These are phyloP conservation scores for Penaeus chinensis DNA, from an alignment of 1,140 invertebrate species.

Conservation along the genomic window DNA sequence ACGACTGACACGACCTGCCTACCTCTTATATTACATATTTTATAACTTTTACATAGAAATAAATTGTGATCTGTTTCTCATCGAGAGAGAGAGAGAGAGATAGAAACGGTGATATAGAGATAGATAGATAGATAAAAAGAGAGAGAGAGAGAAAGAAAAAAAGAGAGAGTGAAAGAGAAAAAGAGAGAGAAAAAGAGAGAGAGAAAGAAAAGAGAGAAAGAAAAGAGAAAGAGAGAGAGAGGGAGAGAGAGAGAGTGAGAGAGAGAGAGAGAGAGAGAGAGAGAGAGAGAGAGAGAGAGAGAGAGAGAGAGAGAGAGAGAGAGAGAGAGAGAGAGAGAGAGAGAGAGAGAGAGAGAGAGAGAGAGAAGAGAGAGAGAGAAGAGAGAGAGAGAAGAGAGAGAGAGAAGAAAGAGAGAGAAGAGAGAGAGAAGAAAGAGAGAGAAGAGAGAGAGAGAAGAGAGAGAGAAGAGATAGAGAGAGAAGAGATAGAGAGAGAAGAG, in stretches of 20 bases:
- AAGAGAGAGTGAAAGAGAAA: constrained; percentile 30
- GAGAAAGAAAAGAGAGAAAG: constrained; percentile 26
- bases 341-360: constrained; percentile 45
- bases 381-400: constrained; percentile 9
- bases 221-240: constrained; percentile 1
- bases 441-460: not conserved
- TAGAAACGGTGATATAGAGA: not conserved
- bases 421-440: not conserved
- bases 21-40: too few relatives aligned
- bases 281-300: constrained; percentile 36
- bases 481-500: too few relatives aligned
- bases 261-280: constrained; percentile 33
- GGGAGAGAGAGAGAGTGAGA: not conserved
- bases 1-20: not conserved
- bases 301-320: constrained; percentile 43
- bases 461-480: not conserved
- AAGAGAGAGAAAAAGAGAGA: constrained; percentile 37
- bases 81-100: constrained; percentile 18
- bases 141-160: constrained; percentile 11
- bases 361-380: constrained; percentile 24
- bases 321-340: constrained; percentile 45
- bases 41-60: too few relatives aligned
- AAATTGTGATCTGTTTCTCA: not conserved
- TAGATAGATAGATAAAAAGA: not conserved
- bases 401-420: not conserved